Base-by-base conservation (phyloP, 2,888 invertebrate genomes). In the Meiosimyza platycephala region DNA sequence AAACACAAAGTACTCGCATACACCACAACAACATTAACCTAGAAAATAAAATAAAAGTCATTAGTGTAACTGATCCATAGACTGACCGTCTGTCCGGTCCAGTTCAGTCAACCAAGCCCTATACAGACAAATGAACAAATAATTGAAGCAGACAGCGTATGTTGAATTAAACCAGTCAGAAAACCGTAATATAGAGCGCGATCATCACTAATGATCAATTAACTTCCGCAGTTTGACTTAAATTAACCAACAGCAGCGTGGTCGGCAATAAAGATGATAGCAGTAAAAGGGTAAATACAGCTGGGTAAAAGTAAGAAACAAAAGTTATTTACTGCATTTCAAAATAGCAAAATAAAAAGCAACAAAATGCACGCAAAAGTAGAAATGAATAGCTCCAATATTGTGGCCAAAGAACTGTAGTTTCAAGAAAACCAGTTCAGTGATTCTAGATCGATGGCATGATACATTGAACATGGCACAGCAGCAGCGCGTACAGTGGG, bases 151-250 rank as follows among this genome's bases (percentile, higher is more conserved):
- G 57, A 28, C 57, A 40, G 40, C 40, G 9, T 2, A 40, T 40
- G 6, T 40, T 40, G 40, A 40, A 28, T 57, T 57, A 6, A 28
- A 22, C 22, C 28, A 28, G 28, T 28, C 22, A 12, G 40, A 40
- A 62, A 11, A 50, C 33, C 54, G 54, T 16, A 60, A 60, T 51
- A n/a, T 22, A 55, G 50, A 63, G 55, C 48, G 50, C 64, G 64
- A 71, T 71, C 71, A 52, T 18, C 55, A 48, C 63, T 71, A 71
- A 71, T 63, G 71, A 71, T 71, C 71, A 71, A 71, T 64, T 71
- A 71, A 71, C 47, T 62, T 70, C 63, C 70, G 12, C 13, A 40
- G 13, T 16, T 57, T 71, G 71, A 63, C 55, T 64, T 55, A 40
- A 71, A 71, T 71, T 50, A 33, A 71, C 64, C 64, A 48, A 71